Percentiles rank a stretch among this genome's conserved stretches.
Conservation (phyloP, 2,113 vertebrate genomes). For the Pluvianellus socialis region DNA sequence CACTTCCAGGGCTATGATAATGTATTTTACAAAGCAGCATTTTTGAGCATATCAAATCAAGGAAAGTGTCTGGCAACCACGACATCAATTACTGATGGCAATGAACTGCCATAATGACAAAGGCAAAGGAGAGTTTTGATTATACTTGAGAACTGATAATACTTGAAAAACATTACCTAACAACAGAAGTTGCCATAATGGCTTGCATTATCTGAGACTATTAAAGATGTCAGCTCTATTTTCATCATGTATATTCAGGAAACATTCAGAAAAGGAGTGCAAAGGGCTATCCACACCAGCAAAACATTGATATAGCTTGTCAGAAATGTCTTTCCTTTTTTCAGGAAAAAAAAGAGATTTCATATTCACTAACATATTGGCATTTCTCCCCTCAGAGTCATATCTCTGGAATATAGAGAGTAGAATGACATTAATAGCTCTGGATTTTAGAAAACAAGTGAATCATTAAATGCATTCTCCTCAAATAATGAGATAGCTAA, state of each 20-base stretch:
- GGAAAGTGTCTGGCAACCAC: neutral
- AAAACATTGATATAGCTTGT: neutral
- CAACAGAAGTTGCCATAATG: neutral
- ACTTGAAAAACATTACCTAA: neutral
- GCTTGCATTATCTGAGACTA: neutral
- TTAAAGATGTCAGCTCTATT: neutral
- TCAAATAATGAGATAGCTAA: neutral
- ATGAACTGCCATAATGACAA: neutral
- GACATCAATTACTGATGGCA: rapidly evolving
- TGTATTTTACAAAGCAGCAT: neutral
- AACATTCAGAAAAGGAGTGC: neutral
- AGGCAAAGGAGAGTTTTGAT: neutral
- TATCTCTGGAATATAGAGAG: neutral
- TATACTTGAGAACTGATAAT: neutral
- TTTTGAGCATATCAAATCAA: neutral
- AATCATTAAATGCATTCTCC: neutral
- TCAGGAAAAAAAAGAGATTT: neutral
- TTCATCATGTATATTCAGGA: neutral
- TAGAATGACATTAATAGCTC: neutral
- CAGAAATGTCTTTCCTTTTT: neutral
- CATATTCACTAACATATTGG: neutral
- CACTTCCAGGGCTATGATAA: neutral
- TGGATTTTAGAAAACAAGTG: neutral
- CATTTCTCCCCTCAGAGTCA: neutral
- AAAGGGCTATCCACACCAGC: neutral